Percentiles rank a stretch among this genome's conserved stretches.
phyloP scores from a whole-genome alignment of 35 echinoderm and acorn worm species.

The Lytechinus pictus region DNA sequence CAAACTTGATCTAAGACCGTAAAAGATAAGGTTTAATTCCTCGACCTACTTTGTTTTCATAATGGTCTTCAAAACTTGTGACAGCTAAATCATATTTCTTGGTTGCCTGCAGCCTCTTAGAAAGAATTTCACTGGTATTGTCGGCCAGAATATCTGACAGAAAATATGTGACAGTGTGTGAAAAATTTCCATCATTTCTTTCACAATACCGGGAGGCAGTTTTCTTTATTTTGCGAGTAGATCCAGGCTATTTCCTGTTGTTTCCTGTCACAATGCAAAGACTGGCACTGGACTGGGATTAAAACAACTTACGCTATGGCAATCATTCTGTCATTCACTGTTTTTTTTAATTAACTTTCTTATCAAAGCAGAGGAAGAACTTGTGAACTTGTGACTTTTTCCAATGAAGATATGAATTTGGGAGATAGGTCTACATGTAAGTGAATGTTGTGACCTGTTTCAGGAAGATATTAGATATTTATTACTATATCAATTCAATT shows the following conservation, averaged over 20 bases:
- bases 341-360: background rate
- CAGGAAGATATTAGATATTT: too few relatives aligned
- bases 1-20: too few relatives aligned
- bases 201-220: background rate
- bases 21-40: too few relatives aligned
- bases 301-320: background rate
- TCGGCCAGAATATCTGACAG: background rate
- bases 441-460: background rate
- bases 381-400: background rate
- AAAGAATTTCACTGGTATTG: background rate
- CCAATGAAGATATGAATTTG: background rate
- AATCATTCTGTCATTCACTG: background rate
- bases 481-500: too few relatives aligned
- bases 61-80: background rate
- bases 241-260: background rate
- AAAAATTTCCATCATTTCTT: background rate
- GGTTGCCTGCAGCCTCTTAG: background rate
- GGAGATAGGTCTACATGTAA: background rate
- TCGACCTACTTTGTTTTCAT: background rate
- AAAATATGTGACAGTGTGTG: background rate
- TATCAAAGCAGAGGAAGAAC: background rate
- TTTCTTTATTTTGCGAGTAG: background rate
- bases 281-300: background rate
- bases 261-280: constrained; percentile 10
- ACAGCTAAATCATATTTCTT: background rate